phyloP scores from a whole-genome alignment of 2,113 vertebrate species.

The Tragelaphus scriptus region DNA sequence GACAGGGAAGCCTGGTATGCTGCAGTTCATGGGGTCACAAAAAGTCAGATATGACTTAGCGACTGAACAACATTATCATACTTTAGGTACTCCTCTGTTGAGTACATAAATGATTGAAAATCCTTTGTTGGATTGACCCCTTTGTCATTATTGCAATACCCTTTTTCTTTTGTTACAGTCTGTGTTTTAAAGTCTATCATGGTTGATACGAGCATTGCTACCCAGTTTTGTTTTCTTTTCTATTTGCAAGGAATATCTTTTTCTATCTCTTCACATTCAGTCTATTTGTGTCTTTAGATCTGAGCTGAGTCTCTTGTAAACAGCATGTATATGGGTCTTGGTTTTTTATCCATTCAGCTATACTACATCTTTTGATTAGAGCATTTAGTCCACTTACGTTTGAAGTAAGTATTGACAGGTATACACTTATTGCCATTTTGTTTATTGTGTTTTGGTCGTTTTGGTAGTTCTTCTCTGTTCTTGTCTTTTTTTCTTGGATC shows the following conservation, averaged over 20 bases:
- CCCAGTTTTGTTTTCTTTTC: not conserved
- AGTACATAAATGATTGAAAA: not conserved
- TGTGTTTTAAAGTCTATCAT: not conserved
- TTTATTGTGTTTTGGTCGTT: not conserved
- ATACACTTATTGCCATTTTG: not conserved
- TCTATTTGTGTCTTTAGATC: not conserved
- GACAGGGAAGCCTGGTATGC: not conserved
- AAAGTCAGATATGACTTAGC: not conserved
- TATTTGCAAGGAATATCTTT: not conserved
- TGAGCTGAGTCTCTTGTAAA: not conserved
- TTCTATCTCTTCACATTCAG: not conserved
- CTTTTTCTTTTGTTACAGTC: not conserved
- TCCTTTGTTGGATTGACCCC: not conserved
- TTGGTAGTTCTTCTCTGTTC: not conserved
- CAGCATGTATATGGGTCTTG: not conserved
- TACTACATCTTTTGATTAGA: not conserved
- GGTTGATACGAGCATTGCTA: not conserved
- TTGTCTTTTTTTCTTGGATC: not conserved
- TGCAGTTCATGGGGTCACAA: not conserved
- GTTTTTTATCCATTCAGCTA: not conserved
- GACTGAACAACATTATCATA: not conserved
- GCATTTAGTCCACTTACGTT: not conserved
- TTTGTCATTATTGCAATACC: not conserved
- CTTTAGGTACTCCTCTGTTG: not conserved
- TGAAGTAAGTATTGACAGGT: not conserved